These are phyloP conservation scores for Drosophila biarmipes DNA, from an alignment of 1,140 invertebrate species.

Conservation along the genomic window DNA sequence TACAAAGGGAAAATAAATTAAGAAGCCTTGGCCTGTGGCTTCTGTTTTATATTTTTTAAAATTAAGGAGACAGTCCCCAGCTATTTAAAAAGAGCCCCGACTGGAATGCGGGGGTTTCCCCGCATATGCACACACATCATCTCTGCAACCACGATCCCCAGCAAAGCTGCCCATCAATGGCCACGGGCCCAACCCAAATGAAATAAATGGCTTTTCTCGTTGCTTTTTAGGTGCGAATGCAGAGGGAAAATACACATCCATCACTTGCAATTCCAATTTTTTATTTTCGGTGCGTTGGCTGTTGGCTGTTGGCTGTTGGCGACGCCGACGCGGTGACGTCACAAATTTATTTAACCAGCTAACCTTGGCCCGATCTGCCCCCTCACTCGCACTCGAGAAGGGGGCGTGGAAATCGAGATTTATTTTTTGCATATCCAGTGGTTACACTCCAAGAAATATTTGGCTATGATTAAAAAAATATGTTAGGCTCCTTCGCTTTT, in stretches of 20 bases:
- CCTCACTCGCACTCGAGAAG: neutral
- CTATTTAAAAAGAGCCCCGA: neutral
- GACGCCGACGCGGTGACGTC: slow-evolving; percentile 35
- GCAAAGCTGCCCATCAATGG: slow-evolving; percentile 18
- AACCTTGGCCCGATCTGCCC: slow-evolving; percentile 16
- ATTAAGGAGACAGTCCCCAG: neutral
- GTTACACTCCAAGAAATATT: neutral
- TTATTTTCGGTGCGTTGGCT: slow-evolving; percentile 19
- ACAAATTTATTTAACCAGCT: slow-evolving; percentile 20
- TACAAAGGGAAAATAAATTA: too few relatives aligned
- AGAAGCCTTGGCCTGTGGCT: too few relatives aligned
- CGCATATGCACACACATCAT: neutral
- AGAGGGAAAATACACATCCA: slow-evolving; percentile 13
- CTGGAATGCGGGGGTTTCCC: neutral
- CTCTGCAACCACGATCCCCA: neutral
- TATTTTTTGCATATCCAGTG: slow-evolving; percentile 6
- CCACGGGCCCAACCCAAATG: slow-evolving; percentile 22
- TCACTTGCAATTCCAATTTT: slow-evolving; percentile 25
- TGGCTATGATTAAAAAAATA: neutral
- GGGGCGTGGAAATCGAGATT: slow-evolving; percentile 16
- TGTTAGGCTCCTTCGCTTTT: too few relatives aligned
- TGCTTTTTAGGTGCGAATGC: slow-evolving; percentile 21
- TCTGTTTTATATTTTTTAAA: neutral
- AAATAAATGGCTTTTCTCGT: slow-evolving; percentile 9
- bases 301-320: slow-evolving; percentile 16